Evolutionary conservation across 2,113 vertebrate genomes (phyloP).

Genomic region (Panthera leo): DNA sequence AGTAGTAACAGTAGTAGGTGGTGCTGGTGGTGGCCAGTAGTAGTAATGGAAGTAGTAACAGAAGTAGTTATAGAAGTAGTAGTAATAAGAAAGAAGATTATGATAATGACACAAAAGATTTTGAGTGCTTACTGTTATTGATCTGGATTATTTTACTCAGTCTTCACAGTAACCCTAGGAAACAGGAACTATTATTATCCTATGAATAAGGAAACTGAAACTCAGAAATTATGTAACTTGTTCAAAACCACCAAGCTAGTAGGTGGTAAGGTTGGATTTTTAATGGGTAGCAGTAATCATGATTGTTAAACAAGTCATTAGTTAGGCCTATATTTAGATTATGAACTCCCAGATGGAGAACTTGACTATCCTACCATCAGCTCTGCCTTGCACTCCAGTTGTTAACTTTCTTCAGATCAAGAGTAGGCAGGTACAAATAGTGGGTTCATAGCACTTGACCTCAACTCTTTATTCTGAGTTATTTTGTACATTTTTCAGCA

Average conservation of each 20-base stretch:
- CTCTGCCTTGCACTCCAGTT: not conserved
- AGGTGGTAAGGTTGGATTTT: not conserved
- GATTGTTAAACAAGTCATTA: not conserved
- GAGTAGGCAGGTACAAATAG: not conserved
- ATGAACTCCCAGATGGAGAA: not conserved
- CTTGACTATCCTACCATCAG: not conserved
- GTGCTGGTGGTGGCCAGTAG: not conserved
- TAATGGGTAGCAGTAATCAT: not conserved
- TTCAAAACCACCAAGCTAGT: not conserved
- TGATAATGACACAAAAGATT: slow-evolving; percentile 14
- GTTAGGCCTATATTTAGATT: not conserved
- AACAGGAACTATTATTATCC: not conserved
- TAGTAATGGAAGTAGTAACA: not conserved
- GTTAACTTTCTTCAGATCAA: not conserved
- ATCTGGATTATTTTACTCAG: not conserved
- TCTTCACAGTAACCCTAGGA: not conserved
- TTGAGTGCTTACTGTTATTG: slow-evolving; percentile 1
- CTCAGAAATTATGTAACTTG: not conserved
- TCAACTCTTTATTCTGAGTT: not conserved
- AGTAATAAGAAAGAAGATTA: not conserved
- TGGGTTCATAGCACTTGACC: not conserved
- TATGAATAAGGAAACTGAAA: not conserved
- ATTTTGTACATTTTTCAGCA: not conserved
- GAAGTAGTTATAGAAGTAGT: not conserved
- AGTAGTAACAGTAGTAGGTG: not conserved